Conservation (phyloP, 2,113 vertebrate genomes). For the Ploceus nigricollis region DNA sequence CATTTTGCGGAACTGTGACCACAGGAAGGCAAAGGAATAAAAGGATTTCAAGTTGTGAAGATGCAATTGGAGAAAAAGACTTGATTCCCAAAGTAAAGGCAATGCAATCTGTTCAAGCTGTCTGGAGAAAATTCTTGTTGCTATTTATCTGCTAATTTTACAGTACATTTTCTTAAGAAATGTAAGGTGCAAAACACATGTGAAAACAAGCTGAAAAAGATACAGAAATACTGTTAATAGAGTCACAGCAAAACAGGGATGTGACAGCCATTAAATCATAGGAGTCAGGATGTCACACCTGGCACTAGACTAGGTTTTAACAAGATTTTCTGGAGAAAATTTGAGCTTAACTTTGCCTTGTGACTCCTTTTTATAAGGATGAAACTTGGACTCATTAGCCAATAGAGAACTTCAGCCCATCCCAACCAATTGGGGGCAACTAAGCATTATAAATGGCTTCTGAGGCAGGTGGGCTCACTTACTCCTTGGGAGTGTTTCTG, state of each 20-base stretch:
- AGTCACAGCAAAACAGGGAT: background rate
- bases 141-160: background rate
- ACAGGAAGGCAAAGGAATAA: background rate
- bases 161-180: background rate
- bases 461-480: accelerated
- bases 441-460: background rate
- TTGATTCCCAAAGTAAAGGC: background rate
- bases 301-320: accelerated
- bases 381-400: accelerated
- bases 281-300: background rate
- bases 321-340: accelerated
- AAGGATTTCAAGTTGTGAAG: background rate
- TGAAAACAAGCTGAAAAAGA: background rate
- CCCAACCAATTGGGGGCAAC: background rate
- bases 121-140: background rate
- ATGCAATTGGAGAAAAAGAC: background rate
- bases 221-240: background rate
- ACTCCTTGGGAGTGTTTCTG: accelerated
- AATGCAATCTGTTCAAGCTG: background rate
- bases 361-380: background rate
- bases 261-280: accelerated
- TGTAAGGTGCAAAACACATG: background rate
- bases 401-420: background rate
- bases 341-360: background rate
- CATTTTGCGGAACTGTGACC: background rate